Evolutionary conservation across 2,888 invertebrate species (phyloP), one percentile per base, ranked within the genome.

Genomic region (Hirudinaria manillensis): DNA sequence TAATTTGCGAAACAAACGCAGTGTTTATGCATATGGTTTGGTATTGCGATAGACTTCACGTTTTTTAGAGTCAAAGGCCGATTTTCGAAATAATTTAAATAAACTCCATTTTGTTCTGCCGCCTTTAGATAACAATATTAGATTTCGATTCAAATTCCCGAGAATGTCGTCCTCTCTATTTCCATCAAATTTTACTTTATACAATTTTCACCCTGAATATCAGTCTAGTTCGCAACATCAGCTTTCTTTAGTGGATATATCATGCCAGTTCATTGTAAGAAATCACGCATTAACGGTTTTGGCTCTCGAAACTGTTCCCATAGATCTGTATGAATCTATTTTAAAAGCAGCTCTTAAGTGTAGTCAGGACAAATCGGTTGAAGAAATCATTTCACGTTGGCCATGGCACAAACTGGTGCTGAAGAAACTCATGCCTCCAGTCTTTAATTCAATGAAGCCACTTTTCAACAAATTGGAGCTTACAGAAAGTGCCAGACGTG

Each of bases 361-460:
- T 10, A 81, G 81, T 70, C 78, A 80, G 70, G 83, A 84, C 74
- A 77, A 82, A 67, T 80, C 82, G 10, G 80, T 83, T 19, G 81
- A 83, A 70, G 82, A 81, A 38, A 77, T 84, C 10, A 77, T 84
- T 24, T 77, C 80, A 2, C 77, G 79, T 24, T 84, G 84, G 84
- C 83, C 82, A 0, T 78, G 80, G 36, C 75, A 75, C n/a, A 78
- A 80, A 13, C 79, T 84, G 36, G 77, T 80, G 6, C 75, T 84
- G 66, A 78, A 78, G 10, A 79, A 81, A 67, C 78, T 83, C 74
- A 82, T 82, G 10, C 83, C 83, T 7, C 78, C 79, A 61, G 78
- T 83, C 55, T 82, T 82, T 74, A 79, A 80, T 2, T 80, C 80
- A 6, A 36, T 82, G 2, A 76, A 78, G 36, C 79, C 81, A 10